Percentiles rank a stretch among this genome's conserved stretches.
Evolutionary conservation across 2,888 invertebrate species (phyloP).

Genomic region (Heliconius cydno): DNA sequence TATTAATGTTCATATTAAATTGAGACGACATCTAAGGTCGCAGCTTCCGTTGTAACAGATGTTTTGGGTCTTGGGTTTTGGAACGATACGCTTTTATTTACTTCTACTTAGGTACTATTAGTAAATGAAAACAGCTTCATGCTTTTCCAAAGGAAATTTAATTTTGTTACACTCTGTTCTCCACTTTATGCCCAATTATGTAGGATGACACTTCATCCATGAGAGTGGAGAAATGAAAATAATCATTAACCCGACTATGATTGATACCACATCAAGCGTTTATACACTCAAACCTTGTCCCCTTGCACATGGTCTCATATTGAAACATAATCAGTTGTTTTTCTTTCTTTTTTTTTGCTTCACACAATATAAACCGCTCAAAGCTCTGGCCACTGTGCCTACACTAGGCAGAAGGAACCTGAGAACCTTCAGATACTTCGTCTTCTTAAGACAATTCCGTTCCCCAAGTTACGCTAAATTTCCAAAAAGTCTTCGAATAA

Average conservation of each 20-base stretch:
- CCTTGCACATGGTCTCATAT: no score
- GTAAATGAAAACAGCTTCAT: not conserved
- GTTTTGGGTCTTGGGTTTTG: not conserved
- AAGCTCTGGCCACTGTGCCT: no score
- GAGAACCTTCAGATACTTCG: no score
- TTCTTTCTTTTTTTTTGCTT: not conserved
- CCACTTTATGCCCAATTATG: not conserved
- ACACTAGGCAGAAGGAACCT: no score
- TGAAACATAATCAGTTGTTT: no score
- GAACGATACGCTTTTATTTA: not conserved
- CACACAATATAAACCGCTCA: not conserved
- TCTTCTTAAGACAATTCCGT: not conserved
- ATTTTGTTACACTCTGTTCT: not conserved
- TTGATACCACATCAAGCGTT: no score
- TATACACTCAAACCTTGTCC: no score
- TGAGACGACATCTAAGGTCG: not conserved
- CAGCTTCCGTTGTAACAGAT: slow-evolving; percentile 11
- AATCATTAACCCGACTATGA: no score
- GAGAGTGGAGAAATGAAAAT: not conserved
- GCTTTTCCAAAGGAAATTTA: not conserved
- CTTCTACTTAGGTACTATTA: no score
- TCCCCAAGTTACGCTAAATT: not conserved
- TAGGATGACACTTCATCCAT: not conserved
- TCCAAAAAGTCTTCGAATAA: no score
- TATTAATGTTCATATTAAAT: slow-evolving; percentile 1